Evolutionary conservation across 2,888 invertebrate species (phyloP).

Genomic region (Furcula furcula): DNA sequence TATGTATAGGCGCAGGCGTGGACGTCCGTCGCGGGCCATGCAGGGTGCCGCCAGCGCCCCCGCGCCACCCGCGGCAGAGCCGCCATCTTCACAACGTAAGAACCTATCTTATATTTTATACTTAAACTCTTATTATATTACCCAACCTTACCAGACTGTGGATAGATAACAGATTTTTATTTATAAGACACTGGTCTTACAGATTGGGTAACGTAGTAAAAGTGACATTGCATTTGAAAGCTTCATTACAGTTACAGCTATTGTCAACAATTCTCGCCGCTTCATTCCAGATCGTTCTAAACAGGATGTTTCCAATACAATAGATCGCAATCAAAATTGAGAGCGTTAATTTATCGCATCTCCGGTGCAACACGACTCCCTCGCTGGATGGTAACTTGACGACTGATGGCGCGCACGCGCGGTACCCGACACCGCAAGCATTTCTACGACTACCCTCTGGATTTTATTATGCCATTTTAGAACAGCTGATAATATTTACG

Average conservation of each 20-base stretch:
- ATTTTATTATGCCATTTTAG: conserved; percentile 43
- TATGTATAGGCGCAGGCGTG: conserved; percentile 57
- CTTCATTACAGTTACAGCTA: too few species aligned
- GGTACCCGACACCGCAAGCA: conserved; percentile 46
- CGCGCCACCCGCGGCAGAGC: conserved; percentile 73
- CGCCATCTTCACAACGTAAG: conserved; percentile 68
- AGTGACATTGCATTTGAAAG: too few species aligned
- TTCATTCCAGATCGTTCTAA: too few species aligned
- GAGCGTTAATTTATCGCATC: conserved; percentile 7
- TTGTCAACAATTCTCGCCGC: too few species aligned
- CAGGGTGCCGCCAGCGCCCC: conserved; percentile 71
- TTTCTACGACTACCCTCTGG: conserved; percentile 52
- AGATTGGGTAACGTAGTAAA: too few species aligned
- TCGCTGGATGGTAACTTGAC: conserved; percentile 39
- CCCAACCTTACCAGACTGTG: too few species aligned
- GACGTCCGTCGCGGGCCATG: conserved; percentile 72
- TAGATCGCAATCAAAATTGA: conserved; percentile 2
- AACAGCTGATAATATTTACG: conserved; percentile 51
- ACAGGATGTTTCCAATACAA: conserved; percentile 1
- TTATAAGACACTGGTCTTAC: too few species aligned
- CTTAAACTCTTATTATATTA: too few species aligned
- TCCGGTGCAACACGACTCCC: conserved; percentile 25
- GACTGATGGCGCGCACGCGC: conserved; percentile 54
- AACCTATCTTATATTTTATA: too few species aligned
- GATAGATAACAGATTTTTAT: too few species aligned